Evolutionary conservation across 1,140 invertebrate species (phyloP).

Genomic region (Teleopsis dalmanni): DNA sequence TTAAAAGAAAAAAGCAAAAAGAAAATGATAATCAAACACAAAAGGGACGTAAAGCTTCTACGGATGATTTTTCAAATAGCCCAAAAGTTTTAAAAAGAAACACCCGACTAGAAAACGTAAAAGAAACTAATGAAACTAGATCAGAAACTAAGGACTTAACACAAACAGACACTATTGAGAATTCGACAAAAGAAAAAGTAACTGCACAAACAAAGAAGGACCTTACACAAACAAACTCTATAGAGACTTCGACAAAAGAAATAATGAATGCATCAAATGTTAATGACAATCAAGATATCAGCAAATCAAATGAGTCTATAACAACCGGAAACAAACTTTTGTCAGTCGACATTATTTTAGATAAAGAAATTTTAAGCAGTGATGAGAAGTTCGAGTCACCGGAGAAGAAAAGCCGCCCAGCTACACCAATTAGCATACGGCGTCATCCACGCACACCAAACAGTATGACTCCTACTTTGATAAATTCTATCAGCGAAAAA

Average conservation of each 20-base stretch:
- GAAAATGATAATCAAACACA: constrained; percentile 13
- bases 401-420: constrained; percentile 30
- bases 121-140: neutral
- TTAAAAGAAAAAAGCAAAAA: constrained; percentile 12
- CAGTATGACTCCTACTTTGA: neutral
- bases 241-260: neutral
- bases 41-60: constrained; percentile 22
- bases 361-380: constrained; percentile 38
- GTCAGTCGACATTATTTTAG: constrained; percentile 18
- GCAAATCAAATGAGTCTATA: neutral
- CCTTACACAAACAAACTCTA: neutral
- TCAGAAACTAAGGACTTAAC: neutral
- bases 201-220: neutral
- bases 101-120: neutral
- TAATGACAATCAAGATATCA: constrained; percentile 8
- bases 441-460: constrained; percentile 23
- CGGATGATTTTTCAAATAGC: constrained; percentile 15
- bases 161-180: neutral
- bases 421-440: constrained; percentile 33
- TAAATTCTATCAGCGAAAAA: neutral
- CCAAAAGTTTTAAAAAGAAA: constrained; percentile 8
- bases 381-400: constrained; percentile 42
- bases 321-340: constrained; percentile 14
- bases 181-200: neutral
- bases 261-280: neutral